Evolutionary conservation across 2,888 invertebrate genomes (phyloP), one percentile per base, ranked within the genome.

Genomic region (Phytoseiulus persimilis): DNA sequence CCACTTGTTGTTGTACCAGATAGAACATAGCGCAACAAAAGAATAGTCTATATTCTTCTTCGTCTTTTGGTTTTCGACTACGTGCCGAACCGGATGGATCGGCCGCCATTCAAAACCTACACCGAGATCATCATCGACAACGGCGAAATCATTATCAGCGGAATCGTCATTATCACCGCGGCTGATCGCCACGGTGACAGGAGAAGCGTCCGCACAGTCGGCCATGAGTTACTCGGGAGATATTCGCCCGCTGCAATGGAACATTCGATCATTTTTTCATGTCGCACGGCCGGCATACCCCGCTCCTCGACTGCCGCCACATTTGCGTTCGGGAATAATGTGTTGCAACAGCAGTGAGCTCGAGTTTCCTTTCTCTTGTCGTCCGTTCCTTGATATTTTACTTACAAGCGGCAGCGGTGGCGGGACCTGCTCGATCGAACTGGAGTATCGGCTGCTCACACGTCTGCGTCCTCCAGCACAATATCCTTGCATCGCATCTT

Each of bases 11-110:
- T 18, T 65, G 65, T 65, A 65, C 65, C 65, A 65, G 65, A 65
- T 65, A 65, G 65, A 65, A 65, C 65, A 65, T 65, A 65, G 65
- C 65, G 65, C 65, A 65, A 65, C 65, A 65, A 65, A 65, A 65
- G 65, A 65, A 65, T 65, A 65, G 65, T 65, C 65, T 65, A 65
- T 65, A 65, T 2, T 65, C 65, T 65, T 65, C 65, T 3, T 65
- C 65, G 65, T 65, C 65, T 65, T 28, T 65, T 65, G 23, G 65
- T 65, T 65, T 65, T 65, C 65, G 65, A 28, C 65, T 18, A 39
- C 39, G 39, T 9, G 65, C 11, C 65, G 46, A 14, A 6, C 14
- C 46, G 46, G 46, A 46, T 46, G 14, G 46, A 65, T 18, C 5
- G 65, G 65, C 65, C 1, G 65, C 28, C 28, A 65, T 65, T 65